Percentiles rank a stretch among this genome's conserved stretches.
Conservation (phyloP, 1,140 invertebrate species). For the Drosophila nikananu region DNA sequence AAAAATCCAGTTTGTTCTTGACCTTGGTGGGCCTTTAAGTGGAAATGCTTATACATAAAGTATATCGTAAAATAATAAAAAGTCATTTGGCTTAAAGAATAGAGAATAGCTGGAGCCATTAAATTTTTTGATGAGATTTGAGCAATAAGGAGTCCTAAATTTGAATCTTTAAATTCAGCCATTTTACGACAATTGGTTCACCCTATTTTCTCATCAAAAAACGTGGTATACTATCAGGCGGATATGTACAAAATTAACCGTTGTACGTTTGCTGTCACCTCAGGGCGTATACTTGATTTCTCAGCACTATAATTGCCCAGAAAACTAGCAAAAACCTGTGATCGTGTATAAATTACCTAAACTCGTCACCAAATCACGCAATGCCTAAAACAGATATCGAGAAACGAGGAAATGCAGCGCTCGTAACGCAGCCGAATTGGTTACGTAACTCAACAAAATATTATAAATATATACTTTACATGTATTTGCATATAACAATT, state of each 20-base stretch:
- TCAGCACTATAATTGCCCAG: neutral
- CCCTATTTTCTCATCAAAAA: neutral
- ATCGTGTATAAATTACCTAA: neutral
- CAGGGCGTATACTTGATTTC: constrained; percentile 18
- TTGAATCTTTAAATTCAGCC: neutral
- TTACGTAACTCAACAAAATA: constrained; percentile 61
- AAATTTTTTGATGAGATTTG: no score
- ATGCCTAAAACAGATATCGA: neutral
- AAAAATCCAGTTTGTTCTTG: no score
- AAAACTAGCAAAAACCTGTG: neutral
- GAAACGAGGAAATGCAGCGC: neutral
- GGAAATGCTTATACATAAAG: no score
- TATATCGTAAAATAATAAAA: no score
- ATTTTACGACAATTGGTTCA: neutral
- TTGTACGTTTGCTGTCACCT: neutral
- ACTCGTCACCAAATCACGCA: constrained; percentile 6
- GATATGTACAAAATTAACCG: neutral
- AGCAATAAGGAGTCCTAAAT: no score
- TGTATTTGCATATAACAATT: constrained; percentile 68
- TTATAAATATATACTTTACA: constrained; percentile 72
- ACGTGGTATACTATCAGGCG: constrained; percentile 16
- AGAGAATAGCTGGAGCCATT: no score
- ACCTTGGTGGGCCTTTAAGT: no score
- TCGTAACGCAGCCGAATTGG: neutral
- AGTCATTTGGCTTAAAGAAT: no score